phyloP scores from a whole-genome alignment of 2,113 vertebrate species.

The Prunella himalayana region DNA sequence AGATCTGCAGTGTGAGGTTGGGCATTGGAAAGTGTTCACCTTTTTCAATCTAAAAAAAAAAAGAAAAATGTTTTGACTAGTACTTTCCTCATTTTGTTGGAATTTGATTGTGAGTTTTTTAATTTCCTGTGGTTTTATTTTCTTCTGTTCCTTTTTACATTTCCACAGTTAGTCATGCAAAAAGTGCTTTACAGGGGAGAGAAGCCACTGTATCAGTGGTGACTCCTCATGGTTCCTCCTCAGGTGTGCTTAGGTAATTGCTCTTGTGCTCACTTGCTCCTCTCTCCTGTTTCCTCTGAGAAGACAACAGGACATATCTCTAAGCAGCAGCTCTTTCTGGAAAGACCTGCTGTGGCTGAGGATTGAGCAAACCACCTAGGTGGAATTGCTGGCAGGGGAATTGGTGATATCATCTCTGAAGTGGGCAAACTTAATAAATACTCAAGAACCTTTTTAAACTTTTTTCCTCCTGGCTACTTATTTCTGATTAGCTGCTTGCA shows the following conservation, averaged over 20 bases:
- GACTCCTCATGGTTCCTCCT: background rate
- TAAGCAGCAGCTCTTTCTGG: background rate
- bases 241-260: background rate
- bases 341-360: background rate
- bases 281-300: background rate
- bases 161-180: background rate
- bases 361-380: background rate
- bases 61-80: background rate
- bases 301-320: background rate
- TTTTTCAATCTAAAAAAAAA: slow-evolving; percentile 80
- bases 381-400: background rate
- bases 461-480: background rate
- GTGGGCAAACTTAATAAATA: background rate
- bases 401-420: background rate
- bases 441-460: background rate
- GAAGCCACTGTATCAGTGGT: background rate
- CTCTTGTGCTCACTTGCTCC: background rate
- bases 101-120: background rate
- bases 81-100: background rate
- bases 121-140: background rate
- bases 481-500: background rate
- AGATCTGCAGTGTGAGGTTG: slow-evolving; percentile 78
- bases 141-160: background rate
- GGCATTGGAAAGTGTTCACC: slow-evolving; percentile 74
- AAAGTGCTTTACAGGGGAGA: background rate